Base-by-base conservation (phyloP, 2,888 invertebrate species). In the Synergus itoensis region DNA sequence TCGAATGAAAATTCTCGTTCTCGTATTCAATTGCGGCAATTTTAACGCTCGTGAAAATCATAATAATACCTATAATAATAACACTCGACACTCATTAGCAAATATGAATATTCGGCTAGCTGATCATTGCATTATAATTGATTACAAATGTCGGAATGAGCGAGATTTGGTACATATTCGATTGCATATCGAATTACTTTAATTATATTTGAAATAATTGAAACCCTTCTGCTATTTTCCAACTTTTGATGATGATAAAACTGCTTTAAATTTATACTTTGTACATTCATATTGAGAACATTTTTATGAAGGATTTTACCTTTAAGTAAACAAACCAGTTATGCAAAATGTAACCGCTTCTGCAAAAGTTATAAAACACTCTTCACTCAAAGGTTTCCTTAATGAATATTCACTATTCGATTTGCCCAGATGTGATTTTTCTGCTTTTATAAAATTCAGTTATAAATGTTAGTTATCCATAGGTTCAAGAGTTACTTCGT, bases 331-430 rank as follows among this genome's bases (percentile, higher is more conserved):
- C 11, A 21, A 1, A 12, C 4, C 4, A 21, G 5, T 60, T 12
- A 60, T 60, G 21, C 21, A 21, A 60, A 60, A 60, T 21, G 18
- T 9, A 60, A 21, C 1, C 5, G 21, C 60, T 60, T 60, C 12
- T n/a, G 11, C 12, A 60, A 60, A 60, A 60, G 60, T 60, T 60
- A 60, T 60, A 21, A 60, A 60, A 60, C 60, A 60, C 9, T 60
- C 4, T 21, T 21, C 60, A 12, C 21, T 4, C 21, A 1, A 4
- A 21, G 60, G 11, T 21, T 21, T 43, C 21, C 21, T 67, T 67
- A 12, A 67, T 67, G 67, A 67, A 67, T 67, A 67, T 67, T 67
- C 41, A 67, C 14, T 11, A 18, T 18, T 43, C 7, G 4, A 45
- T 67, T 67, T 45, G 43, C 14, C 21, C 12, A 43, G n/a, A 14